phyloP scores from a whole-genome alignment of 2,797 vertebrate genomes.

The Nyctibius grandis region DNA sequence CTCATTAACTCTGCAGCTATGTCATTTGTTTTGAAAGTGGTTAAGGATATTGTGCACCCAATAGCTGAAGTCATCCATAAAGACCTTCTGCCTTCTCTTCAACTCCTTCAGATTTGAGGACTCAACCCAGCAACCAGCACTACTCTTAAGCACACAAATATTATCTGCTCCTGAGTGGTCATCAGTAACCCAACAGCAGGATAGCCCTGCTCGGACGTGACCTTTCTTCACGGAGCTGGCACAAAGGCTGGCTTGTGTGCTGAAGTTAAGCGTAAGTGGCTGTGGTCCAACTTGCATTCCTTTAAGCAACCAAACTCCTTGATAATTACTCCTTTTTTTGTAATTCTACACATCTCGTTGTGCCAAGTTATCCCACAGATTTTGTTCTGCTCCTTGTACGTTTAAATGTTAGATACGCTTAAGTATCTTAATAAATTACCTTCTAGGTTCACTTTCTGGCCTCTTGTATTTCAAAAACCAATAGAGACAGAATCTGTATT shows the following conservation, averaged over 20 bases:
- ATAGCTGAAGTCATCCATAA: background rate
- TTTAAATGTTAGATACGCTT: rapidly evolving
- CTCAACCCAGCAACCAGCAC: background rate
- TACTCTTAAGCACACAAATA: background rate
- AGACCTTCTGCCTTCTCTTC: background rate
- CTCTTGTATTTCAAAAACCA: background rate
- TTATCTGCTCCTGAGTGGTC: background rate
- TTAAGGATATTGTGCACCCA: background rate
- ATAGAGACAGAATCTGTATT: background rate
- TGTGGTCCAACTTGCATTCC: background rate
- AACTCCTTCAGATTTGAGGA: background rate
- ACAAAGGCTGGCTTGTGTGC: background rate
- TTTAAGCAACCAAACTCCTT: background rate
- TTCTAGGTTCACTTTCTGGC: background rate
- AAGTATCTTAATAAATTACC: background rate
- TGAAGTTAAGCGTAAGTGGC: background rate
- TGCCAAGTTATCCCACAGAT: background rate
- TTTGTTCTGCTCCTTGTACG: background rate
- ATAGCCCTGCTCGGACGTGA: background rate
- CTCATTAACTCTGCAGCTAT: background rate
- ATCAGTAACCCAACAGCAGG: background rate
- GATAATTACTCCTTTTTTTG: background rate
- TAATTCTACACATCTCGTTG: background rate
- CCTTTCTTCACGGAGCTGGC: background rate
- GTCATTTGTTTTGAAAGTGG: background rate